Evolutionary conservation across 2,797 vertebrate genomes (phyloP).

Genomic region (Melanotaenia boesemani): DNA sequence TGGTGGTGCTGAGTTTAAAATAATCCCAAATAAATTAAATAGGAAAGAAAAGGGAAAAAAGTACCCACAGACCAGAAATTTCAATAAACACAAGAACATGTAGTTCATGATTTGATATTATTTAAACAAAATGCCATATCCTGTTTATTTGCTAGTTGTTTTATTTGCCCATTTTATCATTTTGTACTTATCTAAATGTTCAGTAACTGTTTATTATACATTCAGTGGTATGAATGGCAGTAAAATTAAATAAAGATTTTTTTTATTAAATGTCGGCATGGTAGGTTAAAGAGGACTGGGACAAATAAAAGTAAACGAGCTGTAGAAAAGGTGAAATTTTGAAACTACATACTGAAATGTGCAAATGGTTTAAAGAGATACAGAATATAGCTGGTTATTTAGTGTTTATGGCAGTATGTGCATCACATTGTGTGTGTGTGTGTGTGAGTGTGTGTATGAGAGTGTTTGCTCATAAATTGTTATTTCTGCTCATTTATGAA

Average conservation of each 20-base stretch:
- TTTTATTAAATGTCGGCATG: background rate
- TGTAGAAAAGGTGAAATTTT: slow-evolving; percentile 1
- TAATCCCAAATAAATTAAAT: background rate
- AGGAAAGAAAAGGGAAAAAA: background rate
- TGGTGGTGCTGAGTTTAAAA: background rate
- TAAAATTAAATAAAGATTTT: background rate
- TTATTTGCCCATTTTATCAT: background rate
- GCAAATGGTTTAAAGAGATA: slow-evolving; percentile 39
- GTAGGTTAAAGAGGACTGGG: background rate
- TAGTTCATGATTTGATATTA: background rate
- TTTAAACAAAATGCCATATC: background rate
- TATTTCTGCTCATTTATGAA: slow-evolving; percentile 43
- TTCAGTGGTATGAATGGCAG: background rate
- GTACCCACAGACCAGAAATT: background rate
- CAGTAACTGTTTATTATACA: background rate
- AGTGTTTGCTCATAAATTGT: slow-evolving; percentile 17
- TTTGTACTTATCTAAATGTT: background rate
- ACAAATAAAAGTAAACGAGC: background rate
- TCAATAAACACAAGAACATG: background rate
- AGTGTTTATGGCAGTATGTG: slow-evolving; percentile 12
- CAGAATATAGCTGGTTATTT: slow-evolving; percentile 55
- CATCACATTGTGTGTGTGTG: background rate
- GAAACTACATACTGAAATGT: slow-evolving; percentile 26
- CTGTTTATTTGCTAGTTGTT: background rate
- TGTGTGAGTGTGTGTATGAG: slow-evolving; percentile 11